A percentile compares a stretch with the other conserved stretches of the same genome.
Conservation (phyloP, 2,888 invertebrate species). For the Tachystola acroxantha region DNA sequence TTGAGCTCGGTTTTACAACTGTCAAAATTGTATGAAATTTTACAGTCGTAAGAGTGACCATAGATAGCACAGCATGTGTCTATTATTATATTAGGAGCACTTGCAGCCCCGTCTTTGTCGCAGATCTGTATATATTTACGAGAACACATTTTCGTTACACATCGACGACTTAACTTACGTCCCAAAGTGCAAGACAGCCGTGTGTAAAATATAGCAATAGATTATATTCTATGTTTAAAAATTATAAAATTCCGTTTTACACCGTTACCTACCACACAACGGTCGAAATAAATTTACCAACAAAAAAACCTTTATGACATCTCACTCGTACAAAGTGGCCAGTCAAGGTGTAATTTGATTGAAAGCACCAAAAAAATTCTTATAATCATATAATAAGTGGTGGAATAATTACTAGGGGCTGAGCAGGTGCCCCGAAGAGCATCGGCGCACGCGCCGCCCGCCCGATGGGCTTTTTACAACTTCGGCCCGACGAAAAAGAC, state of each 20-base stretch:
- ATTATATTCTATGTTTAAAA: too few relatives aligned
- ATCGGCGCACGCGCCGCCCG: constrained; percentile 47
- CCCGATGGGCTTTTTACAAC: constrained; percentile 22
- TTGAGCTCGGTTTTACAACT: too few relatives aligned
- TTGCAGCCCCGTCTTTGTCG: too few relatives aligned
- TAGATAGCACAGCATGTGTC: too few relatives aligned
- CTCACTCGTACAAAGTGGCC: constrained; percentile 69
- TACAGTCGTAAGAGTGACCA: too few relatives aligned
- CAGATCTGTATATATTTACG: too few relatives aligned
- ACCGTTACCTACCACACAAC: constrained; percentile 46
- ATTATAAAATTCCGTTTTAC: constrained; percentile 58
- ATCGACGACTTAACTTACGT: too few relatives aligned
- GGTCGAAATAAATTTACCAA: constrained; percentile 34
- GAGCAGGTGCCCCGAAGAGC: constrained; percentile 53
- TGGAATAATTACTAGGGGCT: constrained; percentile 73
- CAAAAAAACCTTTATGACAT: constrained; percentile 72
- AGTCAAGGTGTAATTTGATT: constrained; percentile 77
- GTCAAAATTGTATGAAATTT: too few relatives aligned
- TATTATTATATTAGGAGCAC: too few relatives aligned
- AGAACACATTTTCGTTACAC: too few relatives aligned
- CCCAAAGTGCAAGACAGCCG: too few relatives aligned
- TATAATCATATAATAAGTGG: constrained; percentile 77
- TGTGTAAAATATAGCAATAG: too few relatives aligned
- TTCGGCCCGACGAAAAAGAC: constrained; percentile 38
- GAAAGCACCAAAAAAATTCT: constrained; percentile 77